Conservation (phyloP, 2,113 vertebrate genomes). For the Dipodomys merriami region DNA sequence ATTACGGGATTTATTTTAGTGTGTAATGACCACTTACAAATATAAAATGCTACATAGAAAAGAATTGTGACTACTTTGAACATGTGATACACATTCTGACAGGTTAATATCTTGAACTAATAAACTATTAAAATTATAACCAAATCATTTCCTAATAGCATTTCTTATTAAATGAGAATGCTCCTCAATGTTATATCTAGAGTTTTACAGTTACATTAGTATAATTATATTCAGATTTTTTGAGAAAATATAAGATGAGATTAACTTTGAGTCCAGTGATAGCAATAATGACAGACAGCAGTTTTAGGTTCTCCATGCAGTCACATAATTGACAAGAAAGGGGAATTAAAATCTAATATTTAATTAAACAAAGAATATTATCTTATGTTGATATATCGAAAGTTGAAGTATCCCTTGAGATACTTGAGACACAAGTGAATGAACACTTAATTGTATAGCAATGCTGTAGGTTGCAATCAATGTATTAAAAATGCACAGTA, state of each 20-base stretch:
- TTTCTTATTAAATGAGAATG: background rate
- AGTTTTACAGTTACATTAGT: background rate
- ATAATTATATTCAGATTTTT: background rate
- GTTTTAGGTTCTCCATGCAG: background rate
- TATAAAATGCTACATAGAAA: background rate
- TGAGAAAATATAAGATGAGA: slow-evolving; percentile 10
- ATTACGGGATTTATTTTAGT: background rate
- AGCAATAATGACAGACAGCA: background rate
- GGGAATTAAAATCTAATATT: slow-evolving; percentile 15
- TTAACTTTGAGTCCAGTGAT: background rate
- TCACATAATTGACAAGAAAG: background rate
- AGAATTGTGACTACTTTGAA: background rate
- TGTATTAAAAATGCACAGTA: background rate
- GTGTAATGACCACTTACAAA: background rate
- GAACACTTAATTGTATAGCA: background rate
- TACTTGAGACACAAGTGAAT: slow-evolving; percentile 35
- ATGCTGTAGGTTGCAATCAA: slow-evolving; percentile 2
- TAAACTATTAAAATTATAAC: background rate
- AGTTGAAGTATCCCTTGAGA: background rate
- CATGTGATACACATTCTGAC: background rate
- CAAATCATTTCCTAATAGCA: background rate
- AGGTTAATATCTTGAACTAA: background rate
- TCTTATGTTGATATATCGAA: background rate
- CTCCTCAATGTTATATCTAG: background rate
- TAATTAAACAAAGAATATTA: slow-evolving; percentile 40